Base-by-base conservation (phyloP, 2,113 vertebrate species). In the Sialia sialis region DNA sequence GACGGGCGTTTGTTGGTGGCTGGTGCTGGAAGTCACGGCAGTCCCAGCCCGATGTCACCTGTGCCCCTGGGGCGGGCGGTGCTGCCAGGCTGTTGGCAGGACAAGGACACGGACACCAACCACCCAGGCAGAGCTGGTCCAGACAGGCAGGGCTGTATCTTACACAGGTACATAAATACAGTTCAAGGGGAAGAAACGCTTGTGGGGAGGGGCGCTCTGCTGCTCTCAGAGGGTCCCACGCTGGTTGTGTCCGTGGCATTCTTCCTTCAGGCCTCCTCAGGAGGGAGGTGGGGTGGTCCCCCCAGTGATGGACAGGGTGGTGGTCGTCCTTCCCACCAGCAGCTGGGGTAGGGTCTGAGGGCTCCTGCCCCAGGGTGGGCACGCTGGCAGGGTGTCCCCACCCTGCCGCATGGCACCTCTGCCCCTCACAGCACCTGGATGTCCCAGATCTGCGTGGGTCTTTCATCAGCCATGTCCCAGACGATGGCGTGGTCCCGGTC, bases 401-500 rank as follows among this genome's bases (percentile, higher is more conserved):
- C 68, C 69, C 43, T 67, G 73, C 46, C 39, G n/a, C 0, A 0
- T 16, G 64, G 49, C 49, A 30, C 30, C 30, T 62, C 3, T 79
- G n/a, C 21, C 70, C 62, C 62, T 98, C 96, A 98, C 30, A 99
- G 95, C 77, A 99, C 96, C 51, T 98, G 95, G 10, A 99, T 41
- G 36, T 98, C 97, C 99, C 99, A 99, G 72, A 97, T 84, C 86
- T 99, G 99, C 3, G 98, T 98, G 2, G 93, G 84, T n/a, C 98
- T 97, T 58, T 98, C 98, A 6, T 99, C 98, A 2, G 91, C 89
- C 55, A 63, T 48, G 2, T 98, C 98, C 98, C 98, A 98, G 3
- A 99, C 94, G 26, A 99, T 97, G 68, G 98, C 98, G 0, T 99
- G 98, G 69, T 99, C 98, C 90, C 96, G 98, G 96, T 99, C 99